Evolutionary conservation across 2,797 vertebrate genomes (phyloP).

Genomic region (Gymnoscopelus braueri): DNA sequence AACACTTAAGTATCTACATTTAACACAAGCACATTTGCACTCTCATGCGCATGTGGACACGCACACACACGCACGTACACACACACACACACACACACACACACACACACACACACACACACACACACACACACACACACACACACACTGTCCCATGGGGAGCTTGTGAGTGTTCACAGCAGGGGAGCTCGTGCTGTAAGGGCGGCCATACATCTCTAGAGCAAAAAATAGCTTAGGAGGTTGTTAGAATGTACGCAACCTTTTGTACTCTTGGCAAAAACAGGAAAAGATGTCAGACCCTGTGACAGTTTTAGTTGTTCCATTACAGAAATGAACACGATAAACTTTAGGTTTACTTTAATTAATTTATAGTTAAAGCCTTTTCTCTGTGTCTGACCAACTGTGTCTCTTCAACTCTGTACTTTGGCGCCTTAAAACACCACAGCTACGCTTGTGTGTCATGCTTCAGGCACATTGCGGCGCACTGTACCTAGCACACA

Average conservation of each 20-base stretch:
- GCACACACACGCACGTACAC: too few relatives aligned
- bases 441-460: slow-evolving; percentile 39
- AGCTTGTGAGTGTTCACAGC: slow-evolving; percentile 42
- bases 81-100: neutral
- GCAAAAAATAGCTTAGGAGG: slow-evolving; percentile 54
- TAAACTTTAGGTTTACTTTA: too few relatives aligned
- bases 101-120: slow-evolving; percentile 27
- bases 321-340: too few relatives aligned
- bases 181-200: slow-evolving; percentile 44
- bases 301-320: too few relatives aligned
- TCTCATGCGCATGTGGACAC: too few relatives aligned
- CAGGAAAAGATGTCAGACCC: too few relatives aligned
- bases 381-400: slow-evolving; percentile 25
- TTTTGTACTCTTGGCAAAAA: too few relatives aligned
- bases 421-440: slow-evolving; percentile 10
- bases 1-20: too few relatives aligned
- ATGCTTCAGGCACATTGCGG: slow-evolving; percentile 42
- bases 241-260: slow-evolving; percentile 31
- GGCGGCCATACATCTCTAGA: slow-evolving; percentile 52
- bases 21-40: neutral
- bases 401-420: slow-evolving; percentile 1
- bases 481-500: slow-evolving; percentile 8
- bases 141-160: slow-evolving; percentile 37
- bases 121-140: slow-evolving; percentile 9
- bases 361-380: too few relatives aligned